Evolutionary conservation across 2,797 vertebrate genomes (phyloP).

Genomic region (Saguinus oedipus): DNA sequence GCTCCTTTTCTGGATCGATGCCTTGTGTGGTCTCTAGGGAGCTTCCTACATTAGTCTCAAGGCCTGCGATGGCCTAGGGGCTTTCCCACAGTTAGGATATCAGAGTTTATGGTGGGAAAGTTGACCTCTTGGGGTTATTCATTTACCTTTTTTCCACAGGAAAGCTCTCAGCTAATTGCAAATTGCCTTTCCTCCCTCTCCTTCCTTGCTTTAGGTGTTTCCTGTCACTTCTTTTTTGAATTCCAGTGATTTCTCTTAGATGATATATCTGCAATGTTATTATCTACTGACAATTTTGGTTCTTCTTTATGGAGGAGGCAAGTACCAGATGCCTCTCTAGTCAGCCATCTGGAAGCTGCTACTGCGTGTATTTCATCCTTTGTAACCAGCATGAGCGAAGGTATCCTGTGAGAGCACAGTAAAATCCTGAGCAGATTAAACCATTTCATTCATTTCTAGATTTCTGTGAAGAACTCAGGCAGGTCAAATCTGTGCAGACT

Average conservation of each 20-base stretch:
- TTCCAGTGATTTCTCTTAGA: not conserved
- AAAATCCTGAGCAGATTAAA: slow-evolving; percentile 41
- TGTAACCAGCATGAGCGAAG: not conserved
- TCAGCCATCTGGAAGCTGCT: not conserved
- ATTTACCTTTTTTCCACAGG: not conserved
- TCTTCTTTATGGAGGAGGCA: not conserved
- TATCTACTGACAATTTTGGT: not conserved
- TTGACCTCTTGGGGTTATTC: not conserved
- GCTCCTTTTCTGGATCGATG: not conserved
- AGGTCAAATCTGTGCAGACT: not conserved
- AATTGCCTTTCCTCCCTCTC: not conserved
- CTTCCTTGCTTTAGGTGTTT: not conserved
- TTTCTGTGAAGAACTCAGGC: not conserved
- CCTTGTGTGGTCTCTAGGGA: not conserved
- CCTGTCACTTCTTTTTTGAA: not conserved
- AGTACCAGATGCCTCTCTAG: not conserved
- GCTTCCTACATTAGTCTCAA: not conserved
- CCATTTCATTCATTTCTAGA: not conserved
- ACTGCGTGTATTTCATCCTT: not conserved
- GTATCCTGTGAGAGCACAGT: not conserved
- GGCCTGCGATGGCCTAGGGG: not conserved
- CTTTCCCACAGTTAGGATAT: not conserved
- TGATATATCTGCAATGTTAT: not conserved
- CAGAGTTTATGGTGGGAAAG: not conserved
- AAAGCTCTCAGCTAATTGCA: not conserved